A percentile compares a stretch with the other conserved stretches of the same genome.
Conservation (phyloP, 2,888 invertebrate genomes). For the Synanthedon tipuliformis region DNA sequence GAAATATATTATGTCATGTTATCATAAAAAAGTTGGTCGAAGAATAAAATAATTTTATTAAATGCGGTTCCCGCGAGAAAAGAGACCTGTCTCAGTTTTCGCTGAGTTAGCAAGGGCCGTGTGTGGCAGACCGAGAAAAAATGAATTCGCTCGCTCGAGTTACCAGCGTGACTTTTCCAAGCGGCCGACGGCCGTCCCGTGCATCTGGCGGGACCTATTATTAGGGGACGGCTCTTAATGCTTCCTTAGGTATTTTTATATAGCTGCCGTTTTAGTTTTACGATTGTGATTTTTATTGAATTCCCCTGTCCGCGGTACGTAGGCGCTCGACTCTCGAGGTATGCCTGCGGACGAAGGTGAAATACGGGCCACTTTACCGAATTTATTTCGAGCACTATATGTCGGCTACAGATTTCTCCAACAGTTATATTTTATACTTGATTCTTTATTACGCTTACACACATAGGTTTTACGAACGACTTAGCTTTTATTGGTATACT, state of each 20-base stretch:
- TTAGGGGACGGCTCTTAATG: constrained; percentile 67
- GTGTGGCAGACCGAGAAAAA: constrained; percentile 69
- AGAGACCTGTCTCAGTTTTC: constrained; percentile 44
- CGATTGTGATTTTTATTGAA: constrained; percentile 69
- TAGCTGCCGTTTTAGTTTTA: constrained; percentile 62
- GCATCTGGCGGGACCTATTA: constrained; percentile 69
- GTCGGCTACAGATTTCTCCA: constrained; percentile 8
- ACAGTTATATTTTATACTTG: constrained; percentile 30
- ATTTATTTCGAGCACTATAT: constrained; percentile 55
- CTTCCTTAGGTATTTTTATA: constrained; percentile 67
- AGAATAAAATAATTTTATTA: constrained; percentile 32
- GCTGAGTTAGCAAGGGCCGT: constrained; percentile 63
- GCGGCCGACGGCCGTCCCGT: constrained; percentile 64
- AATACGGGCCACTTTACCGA: constrained; percentile 58
- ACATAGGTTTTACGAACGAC: too few species aligned
- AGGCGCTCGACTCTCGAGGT: constrained; percentile 33
- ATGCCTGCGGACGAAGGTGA: constrained; percentile 54
- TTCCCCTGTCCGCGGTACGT: constrained; percentile 37
- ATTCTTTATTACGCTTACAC: too few species aligned
- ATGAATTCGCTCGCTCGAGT: constrained; percentile 66
- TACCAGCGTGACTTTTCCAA: constrained; percentile 65
- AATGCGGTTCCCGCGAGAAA: constrained; percentile 37
- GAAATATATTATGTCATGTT: neutral
- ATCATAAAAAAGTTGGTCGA: constrained; percentile 16
- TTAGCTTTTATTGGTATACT: too few species aligned